Percentiles rank a stretch among this genome's conserved stretches.
These are phyloP conservation scores for Podabrus alpinus DNA, from an alignment of 2,888 invertebrate genomes.

Conservation along the genomic window DNA sequence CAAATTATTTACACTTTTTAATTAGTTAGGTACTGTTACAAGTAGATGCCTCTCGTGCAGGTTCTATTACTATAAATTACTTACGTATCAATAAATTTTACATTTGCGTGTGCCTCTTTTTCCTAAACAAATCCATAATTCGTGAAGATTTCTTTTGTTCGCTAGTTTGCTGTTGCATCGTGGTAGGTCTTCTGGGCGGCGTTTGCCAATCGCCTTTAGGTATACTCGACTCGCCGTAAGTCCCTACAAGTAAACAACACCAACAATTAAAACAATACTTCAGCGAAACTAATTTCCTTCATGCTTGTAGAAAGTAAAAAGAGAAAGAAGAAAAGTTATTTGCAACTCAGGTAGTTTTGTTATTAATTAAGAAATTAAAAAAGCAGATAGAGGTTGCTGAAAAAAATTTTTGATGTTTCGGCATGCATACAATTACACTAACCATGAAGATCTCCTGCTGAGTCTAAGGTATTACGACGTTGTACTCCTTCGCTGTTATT, in stretches of 20 bases:
- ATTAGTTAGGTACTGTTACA: conserved; percentile 27
- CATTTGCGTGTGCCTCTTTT: conserved; percentile 45
- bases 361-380: conserved; percentile 1
- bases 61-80: conserved; percentile 20
- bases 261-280: not conserved
- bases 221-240: conserved; percentile 29
- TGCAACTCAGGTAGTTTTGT: not conserved
- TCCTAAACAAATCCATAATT: conserved; percentile 64
- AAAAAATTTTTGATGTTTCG: not conserved
- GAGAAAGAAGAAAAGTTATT: not conserved
- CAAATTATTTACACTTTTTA: conserved; percentile 23
- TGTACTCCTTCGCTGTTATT: conserved; percentile 46
- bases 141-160: conserved; percentile 65
- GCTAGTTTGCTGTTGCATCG: conserved; percentile 48
- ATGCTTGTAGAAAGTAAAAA: not conserved
- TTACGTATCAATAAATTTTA: conserved; percentile 22
- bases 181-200: conserved; percentile 35
- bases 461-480: conserved; percentile 47
- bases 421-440: conserved; percentile 40
- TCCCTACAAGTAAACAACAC: conserved; percentile 18
- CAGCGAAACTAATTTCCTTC: not conserved
- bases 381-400: not conserved
- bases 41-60: conserved; percentile 29
- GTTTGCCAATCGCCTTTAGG: conserved; percentile 39
- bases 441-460: conserved; percentile 51